Conservation (phyloP, 2,797 vertebrate genomes). For the Dipus sagitta region DNA sequence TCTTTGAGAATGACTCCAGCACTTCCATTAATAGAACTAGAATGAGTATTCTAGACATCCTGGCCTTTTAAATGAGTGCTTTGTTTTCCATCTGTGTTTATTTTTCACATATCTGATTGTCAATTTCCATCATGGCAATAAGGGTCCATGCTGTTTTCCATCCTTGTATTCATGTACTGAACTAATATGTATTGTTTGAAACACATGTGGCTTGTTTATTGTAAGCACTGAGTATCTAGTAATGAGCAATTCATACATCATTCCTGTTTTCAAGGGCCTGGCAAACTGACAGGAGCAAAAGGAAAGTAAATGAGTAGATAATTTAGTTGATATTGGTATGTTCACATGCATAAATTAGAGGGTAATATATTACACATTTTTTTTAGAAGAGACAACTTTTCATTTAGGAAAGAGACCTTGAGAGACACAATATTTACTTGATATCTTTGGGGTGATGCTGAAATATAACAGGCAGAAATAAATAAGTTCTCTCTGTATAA, state of each 20-base stretch:
- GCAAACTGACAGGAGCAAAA: neutral
- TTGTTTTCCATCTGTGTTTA: too few species aligned
- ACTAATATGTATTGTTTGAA: neutral
- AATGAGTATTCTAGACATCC: too few species aligned
- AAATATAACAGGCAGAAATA: neutral
- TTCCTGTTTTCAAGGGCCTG: neutral
- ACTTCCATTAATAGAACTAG: neutral
- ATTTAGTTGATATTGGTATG: neutral
- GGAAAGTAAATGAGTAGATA: neutral
- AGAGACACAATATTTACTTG: constrained; percentile 3
- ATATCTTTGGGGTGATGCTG: neutral
- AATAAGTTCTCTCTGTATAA: neutral
- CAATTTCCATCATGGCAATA: neutral
- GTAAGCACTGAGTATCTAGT: neutral
- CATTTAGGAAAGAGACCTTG: neutral
- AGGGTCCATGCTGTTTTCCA: neutral
- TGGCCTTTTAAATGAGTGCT: too few species aligned
- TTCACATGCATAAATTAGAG: constrained; percentile 8
- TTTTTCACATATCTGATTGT: neutral
- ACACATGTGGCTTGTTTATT: neutral
- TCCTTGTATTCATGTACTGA: neutral
- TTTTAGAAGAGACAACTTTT: neutral
- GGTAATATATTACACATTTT: neutral
- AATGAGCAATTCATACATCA: neutral
- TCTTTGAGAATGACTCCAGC: neutral